Evolutionary conservation across 2,888 invertebrate genomes (phyloP), one percentile per base, ranked within the genome.

Genomic region (Zygogramma bicolorata): DNA sequence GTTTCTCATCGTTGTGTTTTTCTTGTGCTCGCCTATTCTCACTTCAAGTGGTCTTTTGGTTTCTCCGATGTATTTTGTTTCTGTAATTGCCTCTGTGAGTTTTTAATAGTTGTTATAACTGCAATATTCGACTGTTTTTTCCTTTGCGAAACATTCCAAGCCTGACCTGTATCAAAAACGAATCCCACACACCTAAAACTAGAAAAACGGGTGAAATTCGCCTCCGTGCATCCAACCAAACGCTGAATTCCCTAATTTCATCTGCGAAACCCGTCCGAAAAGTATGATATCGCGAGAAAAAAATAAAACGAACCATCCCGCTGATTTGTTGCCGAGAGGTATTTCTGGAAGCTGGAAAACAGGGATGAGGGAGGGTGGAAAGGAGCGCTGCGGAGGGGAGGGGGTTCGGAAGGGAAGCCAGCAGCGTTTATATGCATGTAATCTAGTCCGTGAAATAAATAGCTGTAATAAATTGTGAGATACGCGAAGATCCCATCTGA

Each of bases 381-480:
- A 70, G 63, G 68, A 53, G 71, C 66, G 68, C 57, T 42, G 68
- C 42, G 49, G 75, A 68, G 67, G 70, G 60, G 31, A 40, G 60
- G 68, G 73, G 74, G 67, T 65, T 53, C 66, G 71, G 70, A 71
- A 57, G 68, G 60, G 66, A 73, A 77, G 79, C 84, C 84, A 79
- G 79, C 84, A 83, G 78, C 87, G 86, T 87, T 87, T 87, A 87
- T 87, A 86, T 87, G 86, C 86, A 86, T 86, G 87, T 87, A 87
- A 87, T 87, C 87, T 87, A 85, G 86, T 86, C 83, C 84, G 84
- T 84, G 85, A 86, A 87, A 87, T 8, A 94, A 93, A 84, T 95
- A 95, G 84, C 86, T 92, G 83, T 92, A 94, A 83, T 94, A 92
- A 58, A 94, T 95, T 53, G 93, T 93, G 0, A 94, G 80, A 72